Conservation (phyloP, 2,888 invertebrate species). For the Patella caerulea region DNA sequence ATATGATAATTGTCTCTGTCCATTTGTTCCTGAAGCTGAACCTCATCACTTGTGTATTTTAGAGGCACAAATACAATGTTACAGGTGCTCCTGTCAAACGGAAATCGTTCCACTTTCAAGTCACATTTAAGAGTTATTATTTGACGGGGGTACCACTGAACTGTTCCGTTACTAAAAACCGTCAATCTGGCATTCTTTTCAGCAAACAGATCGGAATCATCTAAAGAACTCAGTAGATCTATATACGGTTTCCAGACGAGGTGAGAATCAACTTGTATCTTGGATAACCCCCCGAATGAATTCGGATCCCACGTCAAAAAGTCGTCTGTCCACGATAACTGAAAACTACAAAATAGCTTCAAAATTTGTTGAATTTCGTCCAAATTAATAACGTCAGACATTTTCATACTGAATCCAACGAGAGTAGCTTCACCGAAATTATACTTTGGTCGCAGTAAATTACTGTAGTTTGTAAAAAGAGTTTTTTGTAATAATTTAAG, state of each 20-base stretch:
- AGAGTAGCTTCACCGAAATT: too few species aligned
- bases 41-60: not conserved
- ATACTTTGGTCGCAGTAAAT: too few species aligned
- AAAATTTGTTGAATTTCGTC: not conserved
- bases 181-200: not conserved
- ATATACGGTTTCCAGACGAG: too few species aligned
- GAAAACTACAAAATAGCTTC: not conserved
- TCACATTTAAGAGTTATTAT: not conserved
- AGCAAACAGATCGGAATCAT: not conserved
- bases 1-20: not conserved
- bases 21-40: not conserved
- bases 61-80: not conserved
- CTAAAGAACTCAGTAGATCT: too few species aligned
- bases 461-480: too few species aligned
- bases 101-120: not conserved
- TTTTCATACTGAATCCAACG: too few species aligned
- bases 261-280: too few species aligned
- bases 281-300: not conserved
- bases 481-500: too few species aligned
- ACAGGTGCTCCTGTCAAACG: not conserved
- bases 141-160: not conserved
- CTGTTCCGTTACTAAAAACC: not conserved
- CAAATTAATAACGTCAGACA: not conserved
- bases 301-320: not conserved
- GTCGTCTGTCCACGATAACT: not conserved